These are phyloP conservation scores for Strigops habroptila DNA, from an alignment of 2,113 vertebrate genomes.

Conservation along the genomic window DNA sequence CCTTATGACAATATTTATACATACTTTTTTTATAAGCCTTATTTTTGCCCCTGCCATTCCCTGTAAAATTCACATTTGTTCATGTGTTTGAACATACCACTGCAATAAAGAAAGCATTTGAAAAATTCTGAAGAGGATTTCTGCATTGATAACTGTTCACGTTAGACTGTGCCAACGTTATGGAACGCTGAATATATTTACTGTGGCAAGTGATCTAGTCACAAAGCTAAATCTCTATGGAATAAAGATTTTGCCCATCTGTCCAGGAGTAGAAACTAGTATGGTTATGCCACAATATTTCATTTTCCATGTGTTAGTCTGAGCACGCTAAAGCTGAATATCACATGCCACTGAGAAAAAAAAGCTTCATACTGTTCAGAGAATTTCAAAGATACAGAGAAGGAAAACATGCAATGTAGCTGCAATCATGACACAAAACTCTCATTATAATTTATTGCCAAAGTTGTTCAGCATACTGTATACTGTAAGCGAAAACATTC, in stretches of 20 bases:
- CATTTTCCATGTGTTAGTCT: background rate
- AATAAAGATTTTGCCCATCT: slow-evolving; percentile 52
- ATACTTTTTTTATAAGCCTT: slow-evolving; percentile 17
- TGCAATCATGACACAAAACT: background rate
- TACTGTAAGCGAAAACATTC: background rate
- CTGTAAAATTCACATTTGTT: background rate
- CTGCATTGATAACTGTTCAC: background rate
- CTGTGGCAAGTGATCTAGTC: slow-evolving; percentile 46
- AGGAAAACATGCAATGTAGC: background rate
- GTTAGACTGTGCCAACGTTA: background rate
- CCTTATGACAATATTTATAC: slow-evolving; percentile 59
- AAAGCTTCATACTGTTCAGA: background rate
- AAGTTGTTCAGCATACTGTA: background rate
- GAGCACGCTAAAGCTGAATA: background rate
- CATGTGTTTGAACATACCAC: background rate
- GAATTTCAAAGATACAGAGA: background rate
- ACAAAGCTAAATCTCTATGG: slow-evolving; percentile 15
- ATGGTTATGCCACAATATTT: slow-evolving; percentile 14
- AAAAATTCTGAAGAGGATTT: background rate
- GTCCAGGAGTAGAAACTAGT: slow-evolving; percentile 17
- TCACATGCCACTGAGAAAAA: background rate
- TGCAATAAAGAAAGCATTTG: background rate
- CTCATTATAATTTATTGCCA: background rate
- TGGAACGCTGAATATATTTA: slow-evolving; percentile 47
- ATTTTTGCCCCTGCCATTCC: slow-evolving; percentile 2